These are phyloP conservation scores for Crenuchus spilurus DNA, from an alignment of 2,797 vertebrate genomes.

Conservation along the genomic window DNA sequence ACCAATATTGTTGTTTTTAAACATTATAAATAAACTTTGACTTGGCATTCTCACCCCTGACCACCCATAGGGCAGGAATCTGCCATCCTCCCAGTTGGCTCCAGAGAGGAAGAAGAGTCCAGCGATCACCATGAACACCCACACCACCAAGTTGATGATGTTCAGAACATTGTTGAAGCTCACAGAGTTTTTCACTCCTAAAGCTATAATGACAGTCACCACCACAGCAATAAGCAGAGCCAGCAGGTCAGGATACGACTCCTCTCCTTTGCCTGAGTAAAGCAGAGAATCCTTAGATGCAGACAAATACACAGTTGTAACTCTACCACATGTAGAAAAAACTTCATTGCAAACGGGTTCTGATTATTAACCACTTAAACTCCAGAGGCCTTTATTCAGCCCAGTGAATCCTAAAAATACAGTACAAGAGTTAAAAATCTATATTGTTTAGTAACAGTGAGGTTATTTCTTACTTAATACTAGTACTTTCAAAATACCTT, in stretches of 20 bases:
- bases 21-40: no score
- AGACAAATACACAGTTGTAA: not conserved
- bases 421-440: no score
- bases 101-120: slow-evolving; percentile 90
- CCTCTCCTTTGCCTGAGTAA: slow-evolving; percentile 89
- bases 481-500: no score
- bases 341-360: no score
- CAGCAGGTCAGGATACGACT: slow-evolving; percentile 92
- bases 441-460: no score
- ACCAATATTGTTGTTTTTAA: not conserved
- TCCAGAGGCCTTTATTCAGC: no score
- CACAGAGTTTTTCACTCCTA: slow-evolving; percentile 93
- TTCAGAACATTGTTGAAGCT: slow-evolving; percentile 94
- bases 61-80: slow-evolving; percentile 93
- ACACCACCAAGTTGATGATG: slow-evolving; percentile 88
- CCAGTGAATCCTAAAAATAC: no score
- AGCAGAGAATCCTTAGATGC: not conserved
- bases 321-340: no score
- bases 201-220: slow-evolving; percentile 86
- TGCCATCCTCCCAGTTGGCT: slow-evolving; percentile 88
- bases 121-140: slow-evolving; percentile 92
- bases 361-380: no score
- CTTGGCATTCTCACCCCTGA: slow-evolving; percentile 87
- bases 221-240: slow-evolving; percentile 88
- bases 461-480: no score